These are phyloP conservation scores for Carabus problematicus DNA, from an alignment of 2,888 invertebrate genomes.

Conservation along the genomic window DNA sequence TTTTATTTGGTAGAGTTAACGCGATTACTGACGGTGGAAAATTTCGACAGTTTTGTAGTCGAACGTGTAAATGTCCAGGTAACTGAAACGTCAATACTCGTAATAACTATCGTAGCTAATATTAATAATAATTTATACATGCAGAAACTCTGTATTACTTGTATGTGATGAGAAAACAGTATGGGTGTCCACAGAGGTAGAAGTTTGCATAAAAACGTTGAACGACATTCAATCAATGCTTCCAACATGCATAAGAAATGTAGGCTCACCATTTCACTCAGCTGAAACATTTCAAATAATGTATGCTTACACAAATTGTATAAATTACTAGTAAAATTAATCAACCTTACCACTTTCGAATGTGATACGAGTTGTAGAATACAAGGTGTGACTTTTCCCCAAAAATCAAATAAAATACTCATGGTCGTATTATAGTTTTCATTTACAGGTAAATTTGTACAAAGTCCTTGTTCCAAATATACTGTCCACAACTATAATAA, in stretches of 20 bases:
- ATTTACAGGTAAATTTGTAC: conserved; percentile 68
- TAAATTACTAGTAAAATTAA: conserved; percentile 6
- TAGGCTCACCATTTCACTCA: conserved; percentile 97
- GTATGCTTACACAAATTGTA: conserved; percentile 30
- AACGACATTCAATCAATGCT: conserved; percentile 93
- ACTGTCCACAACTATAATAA: conserved; percentile 87
- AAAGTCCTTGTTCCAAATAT: conserved; percentile 90
- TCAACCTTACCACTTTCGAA: conserved; percentile 78
- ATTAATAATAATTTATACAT: too few relatives aligned
- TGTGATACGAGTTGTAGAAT: conserved; percentile 91
- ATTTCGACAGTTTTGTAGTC: conserved; percentile 88
- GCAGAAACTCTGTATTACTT: conserved; percentile 60
- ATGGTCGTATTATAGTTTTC: conserved; percentile 78
- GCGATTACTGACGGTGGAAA: conserved; percentile 69
- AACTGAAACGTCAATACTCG: conserved; percentile 64
- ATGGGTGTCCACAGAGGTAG: conserved; percentile 97
- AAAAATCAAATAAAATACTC: conserved; percentile 93
- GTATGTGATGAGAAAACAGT: conserved; percentile 86
- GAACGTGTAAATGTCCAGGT: conserved; percentile 85
- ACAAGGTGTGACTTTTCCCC: conserved; percentile 97
- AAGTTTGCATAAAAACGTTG: conserved; percentile 88
- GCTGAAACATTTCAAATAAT: conserved; percentile 63
- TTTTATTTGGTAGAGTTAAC: conserved; percentile 59
- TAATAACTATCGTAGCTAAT: neutral
- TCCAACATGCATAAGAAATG: conserved; percentile 96